Evolutionary conservation across 2,888 invertebrate genomes (phyloP).

Genomic region (Polydrusus tereticollis): DNA sequence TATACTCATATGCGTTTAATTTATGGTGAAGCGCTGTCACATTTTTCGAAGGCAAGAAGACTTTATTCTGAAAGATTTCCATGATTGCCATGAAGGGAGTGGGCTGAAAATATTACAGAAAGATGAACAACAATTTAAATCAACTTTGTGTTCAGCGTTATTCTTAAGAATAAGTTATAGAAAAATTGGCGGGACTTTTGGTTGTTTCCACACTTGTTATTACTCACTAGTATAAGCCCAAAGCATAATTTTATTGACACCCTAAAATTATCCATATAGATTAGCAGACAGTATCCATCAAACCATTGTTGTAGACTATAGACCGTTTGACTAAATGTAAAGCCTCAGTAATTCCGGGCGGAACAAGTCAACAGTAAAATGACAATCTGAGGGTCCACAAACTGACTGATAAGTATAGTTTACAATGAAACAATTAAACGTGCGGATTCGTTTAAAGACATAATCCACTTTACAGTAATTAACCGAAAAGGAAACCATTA

Average conservation of each 20-base stretch:
- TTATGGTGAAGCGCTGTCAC: too few relatives aligned
- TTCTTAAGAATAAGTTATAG: too few relatives aligned
- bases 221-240: background rate
- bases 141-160: too few relatives aligned
- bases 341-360: conserved; percentile 33
- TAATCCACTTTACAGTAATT: conserved; percentile 32
- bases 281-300: conserved; percentile 37
- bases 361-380: conserved; percentile 46
- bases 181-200: too few relatives aligned
- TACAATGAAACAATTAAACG: conserved; percentile 38
- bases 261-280: conserved; percentile 18
- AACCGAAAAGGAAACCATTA: conserved; percentile 16
- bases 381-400: conserved; percentile 40
- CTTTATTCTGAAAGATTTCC: too few relatives aligned
- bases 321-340: conserved; percentile 35
- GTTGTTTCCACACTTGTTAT: too few relatives aligned
- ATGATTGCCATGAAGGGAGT: too few relatives aligned
- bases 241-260: conserved; percentile 28
- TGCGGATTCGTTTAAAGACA: conserved; percentile 27
- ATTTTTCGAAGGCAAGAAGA: too few relatives aligned
- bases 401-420: conserved; percentile 45
- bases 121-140: too few relatives aligned
- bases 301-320: conserved; percentile 42
- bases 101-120: too few relatives aligned
- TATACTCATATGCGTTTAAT: too few relatives aligned